Evolutionary conservation across 1,140 invertebrate species (phyloP).

Genomic region (Nasonia vitripennis): DNA sequence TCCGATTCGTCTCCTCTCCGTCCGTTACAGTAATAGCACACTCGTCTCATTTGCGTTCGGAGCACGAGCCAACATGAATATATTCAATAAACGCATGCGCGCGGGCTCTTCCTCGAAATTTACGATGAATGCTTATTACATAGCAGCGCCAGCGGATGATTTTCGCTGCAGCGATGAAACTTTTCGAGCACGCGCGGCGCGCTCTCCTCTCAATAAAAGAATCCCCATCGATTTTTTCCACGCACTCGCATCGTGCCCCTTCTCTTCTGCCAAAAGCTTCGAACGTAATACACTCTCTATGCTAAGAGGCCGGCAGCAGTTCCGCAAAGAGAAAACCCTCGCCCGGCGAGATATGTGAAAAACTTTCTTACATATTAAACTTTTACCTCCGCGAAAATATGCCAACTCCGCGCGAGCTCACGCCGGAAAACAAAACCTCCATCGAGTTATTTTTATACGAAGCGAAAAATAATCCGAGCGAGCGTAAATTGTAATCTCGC

Average conservation of each 20-base stretch:
- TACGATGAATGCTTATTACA: not conserved
- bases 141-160: not conserved
- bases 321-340: not conserved
- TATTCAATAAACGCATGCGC: not conserved
- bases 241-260: not conserved
- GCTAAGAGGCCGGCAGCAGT: not conserved
- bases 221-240: not conserved
- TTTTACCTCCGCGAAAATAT: not conserved
- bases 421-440: not conserved
- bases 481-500: not conserved
- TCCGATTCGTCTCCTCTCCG: too few species aligned
- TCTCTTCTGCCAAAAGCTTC: not conserved
- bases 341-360: not conserved
- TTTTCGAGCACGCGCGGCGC: not conserved
- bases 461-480: not conserved
- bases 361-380: slow-evolving; percentile 24
- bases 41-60: not conserved
- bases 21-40: too few species aligned
- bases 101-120: not conserved
- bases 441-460: not conserved
- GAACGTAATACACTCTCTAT: slow-evolving; percentile 8
- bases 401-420: not conserved
- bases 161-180: not conserved
- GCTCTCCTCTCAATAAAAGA: not conserved
- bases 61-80: not conserved